Evolutionary conservation across 2,113 vertebrate species (phyloP).

Genomic region (Jacana jacana): DNA sequence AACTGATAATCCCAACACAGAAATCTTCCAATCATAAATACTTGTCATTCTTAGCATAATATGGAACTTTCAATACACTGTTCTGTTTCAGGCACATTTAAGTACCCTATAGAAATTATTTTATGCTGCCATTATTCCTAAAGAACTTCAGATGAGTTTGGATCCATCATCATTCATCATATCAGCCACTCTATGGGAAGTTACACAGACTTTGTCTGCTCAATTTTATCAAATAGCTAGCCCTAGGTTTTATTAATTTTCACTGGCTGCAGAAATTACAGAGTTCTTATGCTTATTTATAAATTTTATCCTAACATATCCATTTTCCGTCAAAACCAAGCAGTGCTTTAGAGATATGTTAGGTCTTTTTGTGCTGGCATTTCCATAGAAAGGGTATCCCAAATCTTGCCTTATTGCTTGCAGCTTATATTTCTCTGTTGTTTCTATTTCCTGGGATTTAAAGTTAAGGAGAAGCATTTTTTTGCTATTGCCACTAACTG

Average conservation of each 20-base stretch:
- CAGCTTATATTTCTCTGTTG: not conserved
- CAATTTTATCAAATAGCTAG: not conserved
- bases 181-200: slow-evolving; percentile 6
- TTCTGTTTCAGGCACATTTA: not conserved
- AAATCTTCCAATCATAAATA: slow-evolving; percentile 5
- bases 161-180: slow-evolving; percentile 36
- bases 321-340: not conserved
- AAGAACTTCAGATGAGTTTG: slow-evolving; percentile 18
- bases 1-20: not conserved
- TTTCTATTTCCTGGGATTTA: not conserved
- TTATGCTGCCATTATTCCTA: slow-evolving; percentile 1
- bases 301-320: not conserved
- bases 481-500: not conserved
- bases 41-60: slow-evolving; percentile 8
- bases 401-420: not conserved
- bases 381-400: not conserved
- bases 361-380: not conserved
- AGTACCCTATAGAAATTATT: not conserved
- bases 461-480: not conserved
- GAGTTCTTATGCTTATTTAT: not conserved
- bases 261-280: not conserved
- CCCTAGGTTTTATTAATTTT: slow-evolving; percentile 46
- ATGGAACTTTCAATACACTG: not conserved
- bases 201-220: slow-evolving; percentile 32
- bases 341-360: not conserved